Evolutionary conservation across 2,113 vertebrate species (phyloP).

Genomic region (Callaeas wilsoni): DNA sequence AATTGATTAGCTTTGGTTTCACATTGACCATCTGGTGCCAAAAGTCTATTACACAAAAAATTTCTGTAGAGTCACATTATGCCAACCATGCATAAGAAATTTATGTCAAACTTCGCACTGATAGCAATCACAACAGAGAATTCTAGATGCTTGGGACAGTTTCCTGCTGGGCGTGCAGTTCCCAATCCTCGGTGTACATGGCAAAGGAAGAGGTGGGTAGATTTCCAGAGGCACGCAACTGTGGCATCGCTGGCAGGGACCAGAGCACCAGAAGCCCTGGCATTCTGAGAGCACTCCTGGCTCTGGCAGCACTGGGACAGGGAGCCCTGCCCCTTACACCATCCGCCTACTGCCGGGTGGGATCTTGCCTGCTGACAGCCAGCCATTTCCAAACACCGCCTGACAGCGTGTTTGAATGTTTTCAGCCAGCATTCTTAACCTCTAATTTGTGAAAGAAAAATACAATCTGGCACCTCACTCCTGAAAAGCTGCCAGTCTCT

Average conservation of each 20-base stretch:
- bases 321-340: not conserved
- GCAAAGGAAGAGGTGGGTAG: not conserved
- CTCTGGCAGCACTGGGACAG: not conserved
- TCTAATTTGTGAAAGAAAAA: conserved; percentile 39
- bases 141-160: not conserved
- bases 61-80: not conserved
- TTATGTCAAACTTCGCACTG: not conserved
- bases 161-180: not conserved
- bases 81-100: not conserved
- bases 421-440: not conserved
- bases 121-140: not conserved
- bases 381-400: not conserved
- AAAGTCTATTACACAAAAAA: not conserved
- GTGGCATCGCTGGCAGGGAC: accelerated
- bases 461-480: not conserved
- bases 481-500: conserved; percentile 30
- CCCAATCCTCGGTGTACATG: accelerated
- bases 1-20: not conserved
- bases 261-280: accelerated
- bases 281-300: accelerated
- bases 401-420: not conserved
- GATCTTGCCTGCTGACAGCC: not conserved
- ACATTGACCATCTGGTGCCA: not conserved
- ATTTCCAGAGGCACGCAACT: not conserved
- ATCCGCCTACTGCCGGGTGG: not conserved